Base-by-base conservation (phyloP, 2,113 vertebrate genomes). In the Triplophysa tibetana region DNA sequence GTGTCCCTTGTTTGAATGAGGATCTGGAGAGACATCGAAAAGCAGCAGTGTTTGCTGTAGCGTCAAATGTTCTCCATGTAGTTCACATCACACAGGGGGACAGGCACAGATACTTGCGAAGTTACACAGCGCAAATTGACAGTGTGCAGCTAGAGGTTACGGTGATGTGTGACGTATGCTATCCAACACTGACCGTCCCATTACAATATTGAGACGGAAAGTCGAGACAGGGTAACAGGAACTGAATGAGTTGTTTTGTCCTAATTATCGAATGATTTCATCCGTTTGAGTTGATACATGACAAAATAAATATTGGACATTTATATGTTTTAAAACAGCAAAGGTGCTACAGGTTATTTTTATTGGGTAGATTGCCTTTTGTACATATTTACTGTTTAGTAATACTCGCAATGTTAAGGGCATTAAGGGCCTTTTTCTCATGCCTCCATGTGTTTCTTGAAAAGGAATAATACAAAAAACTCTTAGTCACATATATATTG, bases 71-170 rank as follows among this genome's bases (percentile, higher is more conserved):
- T 17, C 0, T 4, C 16, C 19, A 21, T 24, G 16, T 62, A 12
- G 14, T 45, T 76, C 41, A 14, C 4, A 16, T 65, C 19, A 54
- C 11, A 21, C 19, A 11, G 19, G 17, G 11, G 45, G 26, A 54
- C 12, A 52, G 5, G 26, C 45, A 33, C 17, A 65, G 24, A 52
- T 19, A 66, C 19, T 63, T 13, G 58, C 14, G 26, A 77, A 77
- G 75, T 77, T 77, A 26, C 43, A 52, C 9, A 52, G 74, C 45
- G 17, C 74, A 8, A 77, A 54, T 16, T 33, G 75, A 66, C 65
- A 65, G 75, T 66, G 61, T 50, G 62, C 45, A 38, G 74, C 75
- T 38, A 16, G 6, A 52, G 61, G 58, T 29, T 52, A 41, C 26
- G 41, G 75, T 21, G 45, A 76, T 21, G 14, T 21, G 75, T 77